Evolutionary conservation across 2,113 vertebrate species (phyloP).

Genomic region (Cynopterus brachyotis): DNA sequence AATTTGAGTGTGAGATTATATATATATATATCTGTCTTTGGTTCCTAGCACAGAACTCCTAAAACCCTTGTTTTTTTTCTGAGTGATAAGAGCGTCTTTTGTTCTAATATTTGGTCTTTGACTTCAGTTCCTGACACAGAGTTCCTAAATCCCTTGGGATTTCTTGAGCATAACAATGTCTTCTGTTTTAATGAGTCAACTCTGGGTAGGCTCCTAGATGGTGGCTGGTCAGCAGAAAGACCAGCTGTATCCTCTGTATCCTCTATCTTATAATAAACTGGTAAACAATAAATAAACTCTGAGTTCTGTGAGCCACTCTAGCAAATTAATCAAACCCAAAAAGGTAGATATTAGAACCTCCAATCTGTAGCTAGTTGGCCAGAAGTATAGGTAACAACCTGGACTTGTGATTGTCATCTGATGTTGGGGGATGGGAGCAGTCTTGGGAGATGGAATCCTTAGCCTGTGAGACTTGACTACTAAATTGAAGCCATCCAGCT

Average conservation of each 20-base stretch:
- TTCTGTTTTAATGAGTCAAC: not conserved
- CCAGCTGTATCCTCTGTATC: not conserved
- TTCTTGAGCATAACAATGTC: not conserved
- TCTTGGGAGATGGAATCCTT: not conserved
- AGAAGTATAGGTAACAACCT: not conserved
- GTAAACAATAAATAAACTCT: not conserved
- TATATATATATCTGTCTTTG: not conserved
- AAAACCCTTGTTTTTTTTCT: not conserved
- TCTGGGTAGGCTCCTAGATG: not conserved
- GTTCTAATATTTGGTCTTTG: not conserved
- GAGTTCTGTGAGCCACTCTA: not conserved
- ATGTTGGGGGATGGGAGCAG: not conserved
- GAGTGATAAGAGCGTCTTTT: not conserved
- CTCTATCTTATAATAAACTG: not conserved
- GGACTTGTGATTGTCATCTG: not conserved
- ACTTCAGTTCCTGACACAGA: not conserved
- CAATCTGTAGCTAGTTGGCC: not conserved
- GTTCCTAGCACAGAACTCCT: not conserved
- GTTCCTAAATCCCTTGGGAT: not conserved
- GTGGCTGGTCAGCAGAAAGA: not conserved
- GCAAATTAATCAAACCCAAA: not conserved
- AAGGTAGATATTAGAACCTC: not conserved
- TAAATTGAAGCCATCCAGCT: not conserved
- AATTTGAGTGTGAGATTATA: not conserved
- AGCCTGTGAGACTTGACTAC: not conserved